These are phyloP conservation scores for Erebia epiphron DNA, from an alignment of 2,888 invertebrate genomes.

Conservation along the genomic window DNA sequence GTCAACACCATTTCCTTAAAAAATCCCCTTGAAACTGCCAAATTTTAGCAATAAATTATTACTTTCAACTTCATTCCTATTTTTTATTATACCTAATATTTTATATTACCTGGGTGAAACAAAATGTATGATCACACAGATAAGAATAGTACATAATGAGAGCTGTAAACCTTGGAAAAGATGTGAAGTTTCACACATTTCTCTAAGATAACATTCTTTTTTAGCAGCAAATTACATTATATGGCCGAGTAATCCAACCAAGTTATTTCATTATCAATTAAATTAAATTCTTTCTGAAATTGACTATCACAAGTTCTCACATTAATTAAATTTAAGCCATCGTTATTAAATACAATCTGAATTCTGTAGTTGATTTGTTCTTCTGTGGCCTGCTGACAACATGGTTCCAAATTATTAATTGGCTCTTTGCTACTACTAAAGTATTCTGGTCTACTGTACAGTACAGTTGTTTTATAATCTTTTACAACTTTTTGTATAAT, in stretches of 20 bases:
- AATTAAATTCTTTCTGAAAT: constrained; percentile 46
- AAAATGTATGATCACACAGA: not conserved
- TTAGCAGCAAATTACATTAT: not conserved
- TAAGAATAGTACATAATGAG: not conserved
- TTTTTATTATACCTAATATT: not conserved
- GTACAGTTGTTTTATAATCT: constrained; percentile 73
- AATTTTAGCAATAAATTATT: constrained; percentile 13
- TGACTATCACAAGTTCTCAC: constrained; percentile 46
- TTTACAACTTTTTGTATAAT: constrained; percentile 71
- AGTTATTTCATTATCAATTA: constrained; percentile 43
- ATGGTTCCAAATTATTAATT: constrained; percentile 52
- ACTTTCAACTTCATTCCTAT: not conserved
- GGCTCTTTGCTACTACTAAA: constrained; percentile 69
- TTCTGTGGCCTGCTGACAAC: constrained; percentile 48
- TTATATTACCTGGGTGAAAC: not conserved
- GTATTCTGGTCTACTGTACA: constrained; percentile 81
- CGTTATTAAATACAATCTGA: constrained; percentile 47
- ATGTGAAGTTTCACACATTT: no score
- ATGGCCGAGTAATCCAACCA: constrained; percentile 31
- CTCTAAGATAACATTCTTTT: not conserved
- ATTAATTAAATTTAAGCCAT: constrained; percentile 44
- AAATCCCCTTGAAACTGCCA: constrained; percentile 13
- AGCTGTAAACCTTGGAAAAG: no score
- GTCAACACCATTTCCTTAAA: not conserved
- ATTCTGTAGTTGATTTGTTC: constrained; percentile 69